Percentiles rank a stretch among this genome's conserved stretches.
Conservation (phyloP, 2,797 vertebrate species). For the Spea hammondii region DNA sequence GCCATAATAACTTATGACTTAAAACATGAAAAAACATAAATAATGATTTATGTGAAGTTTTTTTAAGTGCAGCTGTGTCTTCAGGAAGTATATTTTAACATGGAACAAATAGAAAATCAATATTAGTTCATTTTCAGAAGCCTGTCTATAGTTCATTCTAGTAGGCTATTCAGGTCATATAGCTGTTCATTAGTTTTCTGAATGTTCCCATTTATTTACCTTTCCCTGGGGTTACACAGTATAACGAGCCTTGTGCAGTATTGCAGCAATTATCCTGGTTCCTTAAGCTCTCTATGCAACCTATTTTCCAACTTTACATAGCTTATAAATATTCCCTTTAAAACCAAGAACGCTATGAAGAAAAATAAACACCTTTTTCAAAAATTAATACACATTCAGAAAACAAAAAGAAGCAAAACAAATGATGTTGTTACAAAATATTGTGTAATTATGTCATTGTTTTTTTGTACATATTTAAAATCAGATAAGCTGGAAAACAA, state of each 20-base stretch:
- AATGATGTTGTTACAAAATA: too few species aligned
- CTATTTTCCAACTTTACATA: too few species aligned
- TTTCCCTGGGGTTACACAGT: background rate
- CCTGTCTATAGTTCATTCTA: background rate
- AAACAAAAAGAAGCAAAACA: too few species aligned
- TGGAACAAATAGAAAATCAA: conserved; percentile 17
- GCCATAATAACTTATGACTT: conserved; percentile 26
- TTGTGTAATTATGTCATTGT: too few species aligned
- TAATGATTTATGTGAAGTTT: conserved; percentile 33
- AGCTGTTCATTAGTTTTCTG: conserved; percentile 5
- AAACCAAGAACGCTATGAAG: too few species aligned
- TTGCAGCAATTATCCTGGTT: background rate
- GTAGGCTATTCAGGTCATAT: conserved; percentile 10
- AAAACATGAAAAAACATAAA: conserved; percentile 41
- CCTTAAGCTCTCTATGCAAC: too few species aligned
- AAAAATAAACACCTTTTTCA: too few species aligned
- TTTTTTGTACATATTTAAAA: too few species aligned
- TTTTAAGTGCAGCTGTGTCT: conserved; percentile 27
- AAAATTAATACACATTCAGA: too few species aligned
- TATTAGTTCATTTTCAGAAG: conserved; percentile 15
- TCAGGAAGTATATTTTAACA: conserved; percentile 27
- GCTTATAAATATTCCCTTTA: too few species aligned
- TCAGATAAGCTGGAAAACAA: too few species aligned
- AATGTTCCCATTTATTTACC: conserved; percentile 8
- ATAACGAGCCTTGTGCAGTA: background rate